phyloP scores from a whole-genome alignment of 2,113 vertebrate species.

The Eubucco bourcierii region DNA sequence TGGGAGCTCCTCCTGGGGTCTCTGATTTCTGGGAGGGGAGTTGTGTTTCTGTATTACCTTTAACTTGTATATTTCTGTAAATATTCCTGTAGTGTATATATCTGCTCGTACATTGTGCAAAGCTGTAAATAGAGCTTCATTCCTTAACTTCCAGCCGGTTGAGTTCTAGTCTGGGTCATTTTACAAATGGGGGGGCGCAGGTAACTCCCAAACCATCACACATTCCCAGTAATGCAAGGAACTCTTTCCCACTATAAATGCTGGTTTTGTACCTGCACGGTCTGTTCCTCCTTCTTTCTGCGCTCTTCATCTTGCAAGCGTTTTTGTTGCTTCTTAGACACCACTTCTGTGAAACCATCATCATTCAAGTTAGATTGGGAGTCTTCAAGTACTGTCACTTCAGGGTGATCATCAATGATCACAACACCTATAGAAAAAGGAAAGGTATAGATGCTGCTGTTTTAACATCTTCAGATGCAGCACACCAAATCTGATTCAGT shows the following conservation, averaged over 20 bases:
- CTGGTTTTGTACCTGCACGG: constrained; percentile 83
- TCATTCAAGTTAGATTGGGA: constrained; percentile 91
- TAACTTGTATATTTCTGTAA: too few species aligned
- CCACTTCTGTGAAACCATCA: constrained; percentile 98
- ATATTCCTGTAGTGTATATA: too few species aligned
- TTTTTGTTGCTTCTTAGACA: constrained; percentile 98
- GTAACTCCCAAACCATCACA: too few species aligned
- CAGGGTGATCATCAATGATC: constrained; percentile 98
- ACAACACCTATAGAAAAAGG: constrained; percentile 86
- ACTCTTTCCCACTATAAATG: background rate
- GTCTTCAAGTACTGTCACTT: constrained; percentile 98
- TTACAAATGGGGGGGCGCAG: too few species aligned
- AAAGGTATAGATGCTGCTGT: constrained; percentile 34
- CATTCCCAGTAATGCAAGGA: background rate
- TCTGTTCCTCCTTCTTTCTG: constrained; percentile 97
- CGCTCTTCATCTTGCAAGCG: constrained; percentile 97
- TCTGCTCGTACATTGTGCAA: too few species aligned
- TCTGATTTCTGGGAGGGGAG: too few species aligned
- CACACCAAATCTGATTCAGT: background rate
- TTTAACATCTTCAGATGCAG: constrained; percentile 30
- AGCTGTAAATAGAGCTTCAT: too few species aligned
- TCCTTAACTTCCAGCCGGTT: too few species aligned
- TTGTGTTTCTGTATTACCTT: too few species aligned
- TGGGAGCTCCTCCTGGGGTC: too few species aligned
- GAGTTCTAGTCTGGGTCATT: too few species aligned